Base-by-base conservation (phyloP, 2,888 invertebrate species). In the Limnephilus marmoratus region DNA sequence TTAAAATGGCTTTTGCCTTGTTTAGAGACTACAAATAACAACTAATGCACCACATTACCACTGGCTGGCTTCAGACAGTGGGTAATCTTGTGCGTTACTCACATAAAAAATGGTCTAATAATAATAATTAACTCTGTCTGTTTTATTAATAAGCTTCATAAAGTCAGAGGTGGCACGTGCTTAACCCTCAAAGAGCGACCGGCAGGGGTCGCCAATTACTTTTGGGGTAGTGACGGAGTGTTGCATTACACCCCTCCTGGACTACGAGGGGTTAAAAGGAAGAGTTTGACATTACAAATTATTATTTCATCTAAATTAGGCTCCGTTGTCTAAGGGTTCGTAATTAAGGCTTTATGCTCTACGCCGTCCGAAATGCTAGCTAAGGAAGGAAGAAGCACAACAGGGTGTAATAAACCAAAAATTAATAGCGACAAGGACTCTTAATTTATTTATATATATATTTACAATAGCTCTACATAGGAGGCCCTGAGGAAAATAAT, bases 171-270 rank as follows among this genome's bases (percentile, higher is more conserved):
- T 83, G 34, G 37, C 34, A 83, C 34, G 18, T 18, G 37, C 7
- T 83, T 37, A 83, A 24, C 83, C 37, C 83, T 37, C 37, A 83
- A 83, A 83, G 37, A n/a, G 83, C 37, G 24, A 83, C 24, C 68
- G 3, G 24, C 68, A 68, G 68, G 37, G 83, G 24, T 31, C 24
- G 15, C 83, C 83, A 83, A 83, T 83, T 83, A 34, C 37, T 83
- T 83, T 37, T 11, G 18, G 83, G 83, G 83, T 37, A n/a, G 34
- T 41, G 24, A 83, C 37, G 83, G 37, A 15, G 34, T 83, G 34
- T 83, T 83, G 83, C 83, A 41, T 83, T 83, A 1, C 83, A 37
- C 37, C 83, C 83, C 34, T 34, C 1, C 11, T 24, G 18, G 24
- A 11, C 83, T 83, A 24, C 37, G 34, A n/a, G 15, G 83, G 83